Evolutionary conservation across 1,140 invertebrate species (phyloP), one percentile per base, ranked within the genome.

Genomic region (Pseudachorutes palmiensis): DNA sequence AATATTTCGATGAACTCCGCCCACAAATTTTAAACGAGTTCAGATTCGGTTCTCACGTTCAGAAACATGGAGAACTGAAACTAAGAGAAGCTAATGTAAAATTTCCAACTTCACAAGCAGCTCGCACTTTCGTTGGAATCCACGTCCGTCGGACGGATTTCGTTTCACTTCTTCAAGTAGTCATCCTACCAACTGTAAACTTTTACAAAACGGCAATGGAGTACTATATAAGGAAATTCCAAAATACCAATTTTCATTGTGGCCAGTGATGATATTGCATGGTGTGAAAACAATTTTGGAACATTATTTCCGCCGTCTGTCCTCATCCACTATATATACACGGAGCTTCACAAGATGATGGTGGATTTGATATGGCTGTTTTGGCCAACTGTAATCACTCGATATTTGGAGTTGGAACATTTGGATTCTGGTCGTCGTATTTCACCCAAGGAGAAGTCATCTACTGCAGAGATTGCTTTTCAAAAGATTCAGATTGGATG

Each of bases 351-450:
- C 51, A 57, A 24, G 51, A 57, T n/a, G 51, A 57, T 12, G 51
- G 51, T 57, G 51, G 51, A 9, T 57, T n/a, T 12, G 51, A 57
- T 57, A n/a, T 57, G 51, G 51, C 51, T 57, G 5, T 57, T 5
- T 5, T 57, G 12, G 5, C 51, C 12, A 57, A 26, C 14, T 57
- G 51, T 57, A 24, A 57, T 57, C 51, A 57, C 26, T 5, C 24
- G 14, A 57, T 57, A 14, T 57, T 57, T 57, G 51, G 51, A 57
- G 26, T 57, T 14, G 51, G 51, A 26, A 57, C 51, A 12, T 57
- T 57, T 57, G 51, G 51, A 12, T 57, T 57, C 24, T 57, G 51
- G 51, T 5, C 51, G 14, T 5, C 14, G 24, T 57, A 57, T 24
- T 57, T 57, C 3, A 57, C 5, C 26, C 12, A 14, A 26, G 51